Evolutionary conservation across 2,888 invertebrate genomes (phyloP).

Genomic region (Flexamia atlantica): DNA sequence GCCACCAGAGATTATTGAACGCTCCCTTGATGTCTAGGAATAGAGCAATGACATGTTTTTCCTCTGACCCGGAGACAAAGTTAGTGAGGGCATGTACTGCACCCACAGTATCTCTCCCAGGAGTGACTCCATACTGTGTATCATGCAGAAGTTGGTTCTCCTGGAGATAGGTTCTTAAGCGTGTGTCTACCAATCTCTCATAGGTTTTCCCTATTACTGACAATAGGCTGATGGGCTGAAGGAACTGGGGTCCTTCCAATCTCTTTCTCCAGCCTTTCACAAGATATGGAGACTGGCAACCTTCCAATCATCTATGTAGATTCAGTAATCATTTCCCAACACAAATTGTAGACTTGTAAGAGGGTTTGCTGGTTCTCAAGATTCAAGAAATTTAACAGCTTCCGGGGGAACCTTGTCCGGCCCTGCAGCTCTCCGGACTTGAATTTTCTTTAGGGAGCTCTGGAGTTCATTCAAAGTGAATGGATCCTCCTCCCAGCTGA

Average conservation of each 20-base stretch:
- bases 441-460: neutral
- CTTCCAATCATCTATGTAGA: neutral
- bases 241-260: neutral
- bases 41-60: slow-evolving; percentile 62
- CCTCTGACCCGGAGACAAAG: neutral
- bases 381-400: neutral
- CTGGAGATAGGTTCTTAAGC: slow-evolving; percentile 65
- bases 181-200: slow-evolving; percentile 68
- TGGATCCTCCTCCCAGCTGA: neutral
- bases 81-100: slow-evolving; percentile 64
- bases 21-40: slow-evolving; percentile 71
- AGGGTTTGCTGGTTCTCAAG: neutral
- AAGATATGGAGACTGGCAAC: neutral
- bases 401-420: neutral
- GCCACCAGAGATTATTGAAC: slow-evolving; percentile 72
- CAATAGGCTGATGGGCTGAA: slow-evolving; percentile 8
- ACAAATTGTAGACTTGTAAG: neutral
- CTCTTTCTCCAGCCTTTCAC: neutral
- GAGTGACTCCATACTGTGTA: slow-evolving; percentile 71
- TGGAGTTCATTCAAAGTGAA: neutral
- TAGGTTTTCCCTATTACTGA: neutral
- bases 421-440: neutral
- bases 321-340: neutral
- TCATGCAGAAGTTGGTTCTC: slow-evolving; percentile 61
- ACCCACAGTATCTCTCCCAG: slow-evolving; percentile 69